phyloP scores from a whole-genome alignment of 2,113 vertebrate species.

The Syngnathus typhle region DNA sequence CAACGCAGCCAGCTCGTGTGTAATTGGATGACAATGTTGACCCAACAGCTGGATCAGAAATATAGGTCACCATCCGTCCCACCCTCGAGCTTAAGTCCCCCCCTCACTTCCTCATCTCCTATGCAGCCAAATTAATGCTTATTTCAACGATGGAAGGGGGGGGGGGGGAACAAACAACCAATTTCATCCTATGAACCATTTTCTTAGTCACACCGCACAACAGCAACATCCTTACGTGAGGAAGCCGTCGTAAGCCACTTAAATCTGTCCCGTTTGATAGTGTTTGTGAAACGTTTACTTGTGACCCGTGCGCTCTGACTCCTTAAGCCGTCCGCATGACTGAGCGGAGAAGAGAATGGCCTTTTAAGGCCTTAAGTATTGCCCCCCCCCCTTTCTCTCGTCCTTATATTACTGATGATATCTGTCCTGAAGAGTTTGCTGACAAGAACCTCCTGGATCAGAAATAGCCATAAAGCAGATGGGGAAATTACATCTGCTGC shows the following conservation, averaged over 20 bases:
- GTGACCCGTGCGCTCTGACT: slow-evolving; percentile 65
- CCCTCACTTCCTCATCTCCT: background rate
- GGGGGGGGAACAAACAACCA: too few species aligned
- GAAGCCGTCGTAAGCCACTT: slow-evolving; percentile 68
- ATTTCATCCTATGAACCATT: background rate
- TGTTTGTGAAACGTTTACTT: slow-evolving; percentile 73
- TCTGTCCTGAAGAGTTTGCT: slow-evolving; percentile 71
- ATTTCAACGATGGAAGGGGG: background rate
- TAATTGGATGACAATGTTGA: slow-evolving; percentile 12
- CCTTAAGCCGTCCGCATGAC: slow-evolving; percentile 68
- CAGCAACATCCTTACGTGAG: slow-evolving; percentile 35
- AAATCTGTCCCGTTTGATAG: slow-evolving; percentile 69
- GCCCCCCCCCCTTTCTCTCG: slow-evolving; percentile 51
- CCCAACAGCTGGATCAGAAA: slow-evolving; percentile 5
- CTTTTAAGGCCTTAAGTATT: slow-evolving; percentile 71
- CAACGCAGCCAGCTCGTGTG: background rate
- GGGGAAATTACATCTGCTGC: slow-evolving; percentile 75
- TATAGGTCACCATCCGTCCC: slow-evolving; percentile 3
- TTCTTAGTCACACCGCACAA: background rate
- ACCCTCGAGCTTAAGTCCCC: background rate
- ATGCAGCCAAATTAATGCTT: background rate
- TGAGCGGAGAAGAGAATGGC: slow-evolving; percentile 62
- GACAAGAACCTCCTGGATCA: slow-evolving; percentile 72
- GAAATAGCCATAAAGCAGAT: slow-evolving; percentile 75
- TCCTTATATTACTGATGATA: slow-evolving; percentile 76